phyloP scores from a whole-genome alignment of 64 coral and sea anemone species.

The Cladopsammia gracilis region DNA sequence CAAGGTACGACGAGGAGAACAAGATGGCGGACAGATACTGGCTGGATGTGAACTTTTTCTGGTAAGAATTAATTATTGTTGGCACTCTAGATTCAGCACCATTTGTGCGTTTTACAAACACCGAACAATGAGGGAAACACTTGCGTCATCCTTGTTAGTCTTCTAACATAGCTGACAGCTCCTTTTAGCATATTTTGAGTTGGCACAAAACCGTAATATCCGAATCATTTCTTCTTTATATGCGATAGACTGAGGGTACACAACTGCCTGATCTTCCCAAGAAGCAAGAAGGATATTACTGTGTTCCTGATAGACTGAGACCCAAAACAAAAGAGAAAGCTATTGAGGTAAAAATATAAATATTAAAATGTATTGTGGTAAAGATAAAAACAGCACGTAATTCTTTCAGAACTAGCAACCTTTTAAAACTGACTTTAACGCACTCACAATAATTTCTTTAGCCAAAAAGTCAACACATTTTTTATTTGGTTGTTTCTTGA shows the following conservation, averaged over 20 bases:
- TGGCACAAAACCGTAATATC: neutral
- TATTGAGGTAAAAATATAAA: neutral
- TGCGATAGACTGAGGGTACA: neutral
- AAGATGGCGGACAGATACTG: constrained; percentile 65
- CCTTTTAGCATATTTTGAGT: neutral
- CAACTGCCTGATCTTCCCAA: neutral
- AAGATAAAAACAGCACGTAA: too few relatives aligned
- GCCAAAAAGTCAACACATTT: too few relatives aligned
- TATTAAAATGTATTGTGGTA: neutral
- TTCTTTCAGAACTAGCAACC: too few relatives aligned
- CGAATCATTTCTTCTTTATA: neutral
- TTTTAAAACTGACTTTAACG: too few relatives aligned
- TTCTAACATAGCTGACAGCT: too few relatives aligned
- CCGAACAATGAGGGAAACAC: too few relatives aligned
- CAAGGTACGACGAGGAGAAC: constrained; percentile 49
- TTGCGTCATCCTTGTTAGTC: too few relatives aligned
- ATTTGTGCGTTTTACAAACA: too few relatives aligned
- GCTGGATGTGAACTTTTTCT: constrained; percentile 58
- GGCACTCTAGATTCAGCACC: neutral
- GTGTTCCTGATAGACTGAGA: neutral
- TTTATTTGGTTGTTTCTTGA: too few relatives aligned
- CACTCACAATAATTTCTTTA: too few relatives aligned
- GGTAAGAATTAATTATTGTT: neutral
- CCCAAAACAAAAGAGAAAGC: constrained; percentile 4
- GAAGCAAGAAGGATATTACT: neutral